phyloP scores from a whole-genome alignment of 2,888 invertebrate species.

The Cosmorhoe ocellata region DNA sequence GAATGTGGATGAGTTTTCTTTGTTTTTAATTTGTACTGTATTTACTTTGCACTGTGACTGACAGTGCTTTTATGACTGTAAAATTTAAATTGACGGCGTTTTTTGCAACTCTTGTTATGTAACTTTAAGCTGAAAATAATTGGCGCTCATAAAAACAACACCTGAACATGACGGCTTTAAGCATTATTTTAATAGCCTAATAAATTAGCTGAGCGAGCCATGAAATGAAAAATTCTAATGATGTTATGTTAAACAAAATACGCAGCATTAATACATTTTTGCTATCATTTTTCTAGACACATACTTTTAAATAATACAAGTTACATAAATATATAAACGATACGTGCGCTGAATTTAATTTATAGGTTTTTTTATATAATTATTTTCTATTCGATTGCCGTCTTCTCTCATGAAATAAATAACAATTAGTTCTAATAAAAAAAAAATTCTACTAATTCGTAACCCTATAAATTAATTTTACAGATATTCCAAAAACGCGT shows the following conservation, averaged over 20 bases:
- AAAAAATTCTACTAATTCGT: too few relatives aligned
- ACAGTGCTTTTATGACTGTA: neutral
- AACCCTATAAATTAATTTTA: too few relatives aligned
- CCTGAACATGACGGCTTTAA: conserved; percentile 12
- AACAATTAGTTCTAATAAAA: too few relatives aligned
- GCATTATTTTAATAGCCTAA: conserved; percentile 9
- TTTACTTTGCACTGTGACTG: neutral
- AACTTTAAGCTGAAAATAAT: conserved; percentile 13
- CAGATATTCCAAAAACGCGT: neutral
- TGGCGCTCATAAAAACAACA: conserved; percentile 20
- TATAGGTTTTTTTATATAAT: too few relatives aligned
- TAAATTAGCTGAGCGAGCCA: neutral
- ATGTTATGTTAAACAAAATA: neutral
- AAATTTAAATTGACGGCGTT: neutral
- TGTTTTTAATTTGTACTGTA: too few relatives aligned
- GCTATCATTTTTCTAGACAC: too few relatives aligned
- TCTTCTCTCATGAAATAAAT: too few relatives aligned
- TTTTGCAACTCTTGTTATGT: neutral
- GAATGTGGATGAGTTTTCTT: too few relatives aligned
- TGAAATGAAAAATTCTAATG: conserved; percentile 3
- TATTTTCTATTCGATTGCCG: too few relatives aligned
- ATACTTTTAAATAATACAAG: too few relatives aligned
- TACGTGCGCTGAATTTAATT: too few relatives aligned
- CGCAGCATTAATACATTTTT: neutral
- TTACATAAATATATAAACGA: too few relatives aligned